phyloP scores from a whole-genome alignment of 64 coral and sea anemone genomes.

The Cladopsammia gracilis region DNA sequence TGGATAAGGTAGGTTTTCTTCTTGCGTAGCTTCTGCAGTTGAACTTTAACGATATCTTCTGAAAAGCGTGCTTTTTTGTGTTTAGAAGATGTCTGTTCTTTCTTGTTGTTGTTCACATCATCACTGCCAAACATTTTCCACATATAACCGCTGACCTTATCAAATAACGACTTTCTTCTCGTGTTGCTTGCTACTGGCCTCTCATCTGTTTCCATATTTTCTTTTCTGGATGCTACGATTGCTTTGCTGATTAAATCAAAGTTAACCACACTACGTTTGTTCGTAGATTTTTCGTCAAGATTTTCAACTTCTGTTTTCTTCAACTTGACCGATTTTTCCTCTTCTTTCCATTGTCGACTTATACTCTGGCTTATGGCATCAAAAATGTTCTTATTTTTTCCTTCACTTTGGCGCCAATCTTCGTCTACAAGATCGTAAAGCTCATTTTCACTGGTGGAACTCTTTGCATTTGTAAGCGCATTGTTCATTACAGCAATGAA shows the following conservation, averaged over 20 bases:
- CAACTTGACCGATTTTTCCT: background rate
- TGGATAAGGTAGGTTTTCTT: background rate
- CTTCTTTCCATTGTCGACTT: background rate
- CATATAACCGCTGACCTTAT: background rate
- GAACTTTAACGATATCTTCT: background rate
- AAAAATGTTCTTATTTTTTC: background rate
- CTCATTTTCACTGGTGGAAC: background rate
- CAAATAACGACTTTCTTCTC: background rate
- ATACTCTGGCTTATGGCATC: background rate
- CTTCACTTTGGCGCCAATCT: background rate
- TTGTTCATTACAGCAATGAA: constrained; percentile 58
- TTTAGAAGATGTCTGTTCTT: background rate
- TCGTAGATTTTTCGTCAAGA: background rate
- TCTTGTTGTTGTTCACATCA: background rate
- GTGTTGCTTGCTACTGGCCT: background rate
- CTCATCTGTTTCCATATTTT: background rate
- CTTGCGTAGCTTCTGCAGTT: background rate
- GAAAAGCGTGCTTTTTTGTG: background rate
- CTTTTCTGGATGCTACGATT: background rate
- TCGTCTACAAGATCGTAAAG: constrained; percentile 32
- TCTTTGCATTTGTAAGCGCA: constrained; percentile 33
- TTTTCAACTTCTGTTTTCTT: background rate
- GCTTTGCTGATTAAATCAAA: constrained; percentile 23
- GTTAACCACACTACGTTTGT: background rate
- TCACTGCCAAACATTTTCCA: background rate